These are phyloP conservation scores for Eilema depressum DNA, from an alignment of 2,888 invertebrate species.

Conservation along the genomic window DNA sequence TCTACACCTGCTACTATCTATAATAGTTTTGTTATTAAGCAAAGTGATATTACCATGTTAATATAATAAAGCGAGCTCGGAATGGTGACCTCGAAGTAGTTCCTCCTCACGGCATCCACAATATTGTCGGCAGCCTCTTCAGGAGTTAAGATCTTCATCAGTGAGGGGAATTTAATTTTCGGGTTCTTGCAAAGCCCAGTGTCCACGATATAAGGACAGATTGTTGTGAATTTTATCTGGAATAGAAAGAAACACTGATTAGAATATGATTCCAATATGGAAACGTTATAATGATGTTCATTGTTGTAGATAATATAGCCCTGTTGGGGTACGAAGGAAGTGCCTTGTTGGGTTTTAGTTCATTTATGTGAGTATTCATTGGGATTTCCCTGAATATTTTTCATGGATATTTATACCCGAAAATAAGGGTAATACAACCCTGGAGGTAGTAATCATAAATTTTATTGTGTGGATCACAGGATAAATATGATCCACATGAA, in stretches of 20 bases:
- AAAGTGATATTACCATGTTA: constrained; percentile 77
- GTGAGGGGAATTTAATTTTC: constrained; percentile 89
- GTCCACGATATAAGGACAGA: constrained; percentile 96
- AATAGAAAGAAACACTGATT: not conserved
- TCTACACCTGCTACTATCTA: not conserved
- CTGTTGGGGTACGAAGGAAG: too few species aligned
- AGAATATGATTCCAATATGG: not conserved
- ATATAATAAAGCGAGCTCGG: constrained; percentile 87
- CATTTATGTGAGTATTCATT: too few species aligned
- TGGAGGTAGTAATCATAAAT: too few species aligned
- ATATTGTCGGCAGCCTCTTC: constrained; percentile 89
- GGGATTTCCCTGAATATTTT: too few species aligned
- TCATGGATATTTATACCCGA: too few species aligned
- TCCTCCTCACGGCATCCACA: constrained; percentile 89
- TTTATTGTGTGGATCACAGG: too few species aligned
- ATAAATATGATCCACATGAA: too few species aligned
- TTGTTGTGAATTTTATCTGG: constrained; percentile 92
- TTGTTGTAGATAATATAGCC: too few species aligned
- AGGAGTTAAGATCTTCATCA: constrained; percentile 89
- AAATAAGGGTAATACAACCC: too few species aligned
- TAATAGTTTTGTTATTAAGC: not conserved
- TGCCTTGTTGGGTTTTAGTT: too few species aligned
- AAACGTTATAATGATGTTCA: too few species aligned
- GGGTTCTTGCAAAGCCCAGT: constrained; percentile 94
- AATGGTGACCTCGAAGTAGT: constrained; percentile 88